phyloP scores from a whole-genome alignment of 2,797 vertebrate species.

The Dermochelys coriacea region DNA sequence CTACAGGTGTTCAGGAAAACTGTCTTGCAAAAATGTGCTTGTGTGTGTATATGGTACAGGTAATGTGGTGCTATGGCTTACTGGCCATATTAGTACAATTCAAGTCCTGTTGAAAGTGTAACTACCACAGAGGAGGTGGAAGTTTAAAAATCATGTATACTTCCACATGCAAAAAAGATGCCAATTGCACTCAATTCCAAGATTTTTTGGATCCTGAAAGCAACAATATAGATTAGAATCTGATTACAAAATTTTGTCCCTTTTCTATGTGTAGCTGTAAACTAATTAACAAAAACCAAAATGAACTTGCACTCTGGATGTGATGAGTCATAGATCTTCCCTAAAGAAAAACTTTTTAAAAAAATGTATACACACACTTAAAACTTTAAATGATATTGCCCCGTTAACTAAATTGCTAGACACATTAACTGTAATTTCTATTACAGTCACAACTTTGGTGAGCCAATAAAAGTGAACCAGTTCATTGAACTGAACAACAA shows the following conservation, averaged over 20 bases:
- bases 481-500: conserved; percentile 51
- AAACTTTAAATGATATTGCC: conserved; percentile 37
- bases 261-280: conserved; percentile 32
- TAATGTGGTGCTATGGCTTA: conserved; percentile 1
- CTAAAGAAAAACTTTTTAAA: background rate
- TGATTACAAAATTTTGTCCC: conserved; percentile 36
- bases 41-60: conserved; percentile 24
- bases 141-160: conserved; percentile 54
- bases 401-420: background rate
- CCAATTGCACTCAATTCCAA: conserved; percentile 51
- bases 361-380: background rate
- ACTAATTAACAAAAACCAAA: conserved; percentile 27
- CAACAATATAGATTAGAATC: conserved; percentile 40
- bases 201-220: conserved; percentile 39
- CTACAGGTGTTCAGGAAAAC: conserved; percentile 35
- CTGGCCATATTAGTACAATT: conserved; percentile 34
- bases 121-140: background rate
- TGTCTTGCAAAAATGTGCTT: conserved; percentile 1
- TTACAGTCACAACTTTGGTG: conserved; percentile 4
- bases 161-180: conserved; percentile 13
- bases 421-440: conserved; percentile 11
- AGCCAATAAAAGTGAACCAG: conserved; percentile 42
- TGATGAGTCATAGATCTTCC: conserved; percentile 3
- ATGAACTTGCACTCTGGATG: conserved; percentile 1
- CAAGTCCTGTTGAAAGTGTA: conserved; percentile 26